Evolutionary conservation across 2,113 vertebrate genomes (phyloP).

Genomic region (Actenoides hombroni): DNA sequence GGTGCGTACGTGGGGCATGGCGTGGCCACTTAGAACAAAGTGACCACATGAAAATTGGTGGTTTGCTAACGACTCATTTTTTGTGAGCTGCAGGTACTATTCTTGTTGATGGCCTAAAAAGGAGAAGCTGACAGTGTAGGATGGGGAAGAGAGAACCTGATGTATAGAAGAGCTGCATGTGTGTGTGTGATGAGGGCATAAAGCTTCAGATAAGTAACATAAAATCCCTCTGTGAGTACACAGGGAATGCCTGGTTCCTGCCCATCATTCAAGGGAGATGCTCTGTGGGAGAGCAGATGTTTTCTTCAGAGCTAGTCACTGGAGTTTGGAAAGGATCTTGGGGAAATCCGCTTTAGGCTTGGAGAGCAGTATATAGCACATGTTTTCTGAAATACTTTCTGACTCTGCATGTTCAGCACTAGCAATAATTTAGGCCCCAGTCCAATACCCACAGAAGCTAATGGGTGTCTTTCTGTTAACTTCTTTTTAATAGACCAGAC

Average conservation of each 20-base stretch:
- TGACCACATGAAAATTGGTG: background rate
- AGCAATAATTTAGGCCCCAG: constrained; percentile 56
- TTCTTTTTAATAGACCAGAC: constrained; percentile 50
- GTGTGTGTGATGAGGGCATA: background rate
- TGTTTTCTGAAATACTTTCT: constrained; percentile 37
- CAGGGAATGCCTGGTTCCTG: constrained; percentile 76
- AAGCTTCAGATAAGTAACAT: constrained; percentile 48
- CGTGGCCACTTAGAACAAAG: background rate
- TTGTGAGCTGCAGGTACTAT: constrained; percentile 72
- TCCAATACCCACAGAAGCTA: constrained; percentile 62
- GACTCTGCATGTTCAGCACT: background rate
- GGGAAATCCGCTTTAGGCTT: background rate
- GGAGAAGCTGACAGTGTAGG: constrained; percentile 65
- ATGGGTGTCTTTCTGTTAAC: constrained; percentile 41
- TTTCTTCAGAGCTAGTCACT: background rate
- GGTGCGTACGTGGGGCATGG: background rate
- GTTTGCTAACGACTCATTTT: constrained; percentile 65
- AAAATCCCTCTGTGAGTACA: constrained; percentile 66
- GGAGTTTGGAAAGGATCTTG: background rate
- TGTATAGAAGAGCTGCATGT: constrained; percentile 50
- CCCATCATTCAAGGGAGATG: background rate
- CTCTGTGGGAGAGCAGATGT: background rate
- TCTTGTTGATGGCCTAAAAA: constrained; percentile 70
- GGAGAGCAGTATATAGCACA: background rate
- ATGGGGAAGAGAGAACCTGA: constrained; percentile 19